A percentile compares a stretch with the other conserved stretches of the same genome.
phyloP scores from a whole-genome alignment of 2,113 vertebrate species.

The Nannospalax galili region DNA sequence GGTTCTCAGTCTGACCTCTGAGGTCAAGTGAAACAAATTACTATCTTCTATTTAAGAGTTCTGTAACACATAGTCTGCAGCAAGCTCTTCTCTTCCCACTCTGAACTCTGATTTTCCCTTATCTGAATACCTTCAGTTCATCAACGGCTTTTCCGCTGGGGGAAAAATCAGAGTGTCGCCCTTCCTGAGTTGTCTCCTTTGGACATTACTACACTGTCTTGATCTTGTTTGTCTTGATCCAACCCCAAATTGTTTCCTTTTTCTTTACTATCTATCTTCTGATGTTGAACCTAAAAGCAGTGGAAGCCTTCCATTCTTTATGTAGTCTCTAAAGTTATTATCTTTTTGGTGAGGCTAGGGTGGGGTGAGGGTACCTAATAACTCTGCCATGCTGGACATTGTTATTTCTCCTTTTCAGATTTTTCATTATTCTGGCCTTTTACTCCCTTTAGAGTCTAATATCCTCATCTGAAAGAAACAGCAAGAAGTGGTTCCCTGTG shows the following conservation, averaged over 20 bases:
- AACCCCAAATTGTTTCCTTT: neutral
- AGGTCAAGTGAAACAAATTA: neutral
- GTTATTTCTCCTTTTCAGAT: neutral
- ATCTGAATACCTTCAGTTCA: neutral
- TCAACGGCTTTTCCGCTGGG: neutral
- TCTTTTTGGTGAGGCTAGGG: neutral
- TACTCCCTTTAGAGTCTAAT: neutral
- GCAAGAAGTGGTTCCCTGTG: neutral
- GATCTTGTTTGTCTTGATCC: neutral
- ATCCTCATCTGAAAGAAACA: slow-evolving; percentile 32
- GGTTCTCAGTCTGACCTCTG: neutral
- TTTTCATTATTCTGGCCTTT: slow-evolving; percentile 3
- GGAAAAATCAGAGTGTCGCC: neutral
- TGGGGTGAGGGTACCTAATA: neutral
- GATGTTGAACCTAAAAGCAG: neutral
- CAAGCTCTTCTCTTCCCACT: neutral
- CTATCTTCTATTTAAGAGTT: neutral
- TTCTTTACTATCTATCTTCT: neutral
- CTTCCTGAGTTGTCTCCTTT: neutral
- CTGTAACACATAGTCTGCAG: neutral
- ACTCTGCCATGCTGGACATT: neutral
- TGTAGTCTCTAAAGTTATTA: neutral
- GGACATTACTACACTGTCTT: neutral
- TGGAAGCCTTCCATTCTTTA: slow-evolving; percentile 29
- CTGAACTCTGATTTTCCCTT: neutral